phyloP scores from a whole-genome alignment of 2,888 invertebrate genomes.

The Drosophila kambysellisi region DNA sequence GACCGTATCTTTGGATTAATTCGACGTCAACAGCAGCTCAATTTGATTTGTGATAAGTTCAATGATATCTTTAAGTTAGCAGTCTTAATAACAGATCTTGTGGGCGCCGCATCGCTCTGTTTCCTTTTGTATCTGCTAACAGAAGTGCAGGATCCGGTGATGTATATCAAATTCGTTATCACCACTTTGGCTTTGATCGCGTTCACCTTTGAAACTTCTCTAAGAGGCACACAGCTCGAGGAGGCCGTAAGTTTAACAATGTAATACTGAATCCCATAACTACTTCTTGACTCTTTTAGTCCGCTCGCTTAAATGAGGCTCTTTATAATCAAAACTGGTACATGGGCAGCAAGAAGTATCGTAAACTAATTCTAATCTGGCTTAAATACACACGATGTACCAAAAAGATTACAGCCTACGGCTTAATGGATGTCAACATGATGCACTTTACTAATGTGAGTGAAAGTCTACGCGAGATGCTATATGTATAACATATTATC shows the following conservation, averaged over 20 bases:
- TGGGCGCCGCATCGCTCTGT: slow-evolving; percentile 52
- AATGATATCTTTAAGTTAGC: slow-evolving; percentile 58
- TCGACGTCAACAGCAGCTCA: slow-evolving; percentile 54
- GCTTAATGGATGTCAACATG: no score
- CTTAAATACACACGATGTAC: no score
- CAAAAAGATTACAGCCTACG: no score
- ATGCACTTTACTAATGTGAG: no score
- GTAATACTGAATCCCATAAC: background rate
- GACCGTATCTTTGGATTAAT: slow-evolving; percentile 32
- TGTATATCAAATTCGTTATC: slow-evolving; percentile 18
- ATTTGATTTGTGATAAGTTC: slow-evolving; percentile 45
- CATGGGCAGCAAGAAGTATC: slow-evolving; percentile 40
- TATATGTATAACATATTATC: background rate
- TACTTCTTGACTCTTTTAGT: slow-evolving; percentile 30
- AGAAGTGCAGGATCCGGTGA: slow-evolving; percentile 39
- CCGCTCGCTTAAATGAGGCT: slow-evolving; percentile 24
- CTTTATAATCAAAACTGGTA: slow-evolving; percentile 61
- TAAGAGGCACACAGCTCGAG: slow-evolving; percentile 58
- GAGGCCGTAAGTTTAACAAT: slow-evolving; percentile 52
- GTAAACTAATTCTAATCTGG: slow-evolving; percentile 55
- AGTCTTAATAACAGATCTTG: slow-evolving; percentile 43
- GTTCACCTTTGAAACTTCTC: slow-evolving; percentile 61
- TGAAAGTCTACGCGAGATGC: rapidly evolving
- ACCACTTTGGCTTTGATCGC: slow-evolving; percentile 19
- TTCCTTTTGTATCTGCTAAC: slow-evolving; percentile 61